phyloP scores from a whole-genome alignment of 53 echinoderm and acorn worm species.

The Crossaster papposus region DNA sequence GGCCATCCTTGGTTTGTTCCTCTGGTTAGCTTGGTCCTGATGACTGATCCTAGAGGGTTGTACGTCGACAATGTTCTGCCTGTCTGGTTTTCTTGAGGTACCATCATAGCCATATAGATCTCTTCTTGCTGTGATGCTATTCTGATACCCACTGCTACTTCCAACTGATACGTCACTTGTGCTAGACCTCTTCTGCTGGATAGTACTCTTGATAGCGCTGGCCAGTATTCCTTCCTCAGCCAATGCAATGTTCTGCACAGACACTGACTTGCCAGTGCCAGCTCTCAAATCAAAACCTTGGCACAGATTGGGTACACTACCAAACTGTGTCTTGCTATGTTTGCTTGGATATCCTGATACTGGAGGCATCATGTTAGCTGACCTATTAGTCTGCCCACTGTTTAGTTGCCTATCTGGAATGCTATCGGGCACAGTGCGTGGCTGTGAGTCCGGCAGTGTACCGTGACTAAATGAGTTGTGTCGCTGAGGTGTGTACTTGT shows the following conservation, averaged over 20 bases:
- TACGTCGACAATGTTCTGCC: background rate
- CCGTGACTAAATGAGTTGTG: constrained; percentile 34
- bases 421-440: background rate
- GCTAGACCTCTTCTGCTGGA: constrained; percentile 15
- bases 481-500: constrained; percentile 6
- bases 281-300: background rate
- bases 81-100: background rate
- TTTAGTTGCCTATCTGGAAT: constrained; percentile 19
- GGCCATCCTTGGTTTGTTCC: background rate
- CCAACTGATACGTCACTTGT: background rate
- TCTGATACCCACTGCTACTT: background rate
- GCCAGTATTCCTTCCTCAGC: constrained; percentile 51
- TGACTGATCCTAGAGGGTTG: background rate
- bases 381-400: background rate
- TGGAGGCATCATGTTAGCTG: background rate
- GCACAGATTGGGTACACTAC: constrained; percentile 48
- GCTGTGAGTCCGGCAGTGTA: background rate
- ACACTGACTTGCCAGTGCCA: constrained; percentile 14
- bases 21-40: background rate
- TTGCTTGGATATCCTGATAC: background rate
- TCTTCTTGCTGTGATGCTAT: background rate
- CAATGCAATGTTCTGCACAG: constrained; percentile 45
- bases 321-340: constrained; percentile 17
- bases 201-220: constrained; percentile 46
- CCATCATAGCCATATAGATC: background rate